Conservation (phyloP, 2,113 vertebrate species). For the Poecilia latipinna region DNA sequence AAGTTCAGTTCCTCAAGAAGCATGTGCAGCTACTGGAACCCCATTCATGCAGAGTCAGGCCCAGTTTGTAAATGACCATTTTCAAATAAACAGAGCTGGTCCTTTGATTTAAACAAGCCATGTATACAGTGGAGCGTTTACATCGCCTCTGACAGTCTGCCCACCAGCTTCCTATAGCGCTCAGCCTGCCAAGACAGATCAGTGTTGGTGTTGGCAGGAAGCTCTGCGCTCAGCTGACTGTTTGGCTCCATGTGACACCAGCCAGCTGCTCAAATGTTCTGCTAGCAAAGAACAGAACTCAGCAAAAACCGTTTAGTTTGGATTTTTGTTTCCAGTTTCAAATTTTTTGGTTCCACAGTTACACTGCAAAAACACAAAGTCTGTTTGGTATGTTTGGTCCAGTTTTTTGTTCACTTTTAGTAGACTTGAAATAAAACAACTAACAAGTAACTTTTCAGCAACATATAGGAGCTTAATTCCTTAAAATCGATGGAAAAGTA, state of each 20-base stretch:
- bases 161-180: slow-evolving; percentile 34
- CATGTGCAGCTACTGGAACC: not conserved
- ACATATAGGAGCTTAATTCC: too few relatives aligned
- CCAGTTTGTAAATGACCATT: slow-evolving; percentile 12
- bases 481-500: too few relatives aligned
- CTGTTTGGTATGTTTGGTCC: too few relatives aligned
- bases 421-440: too few relatives aligned
- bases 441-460: too few relatives aligned
- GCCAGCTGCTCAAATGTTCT: not conserved
- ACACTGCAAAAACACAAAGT: too few relatives aligned
- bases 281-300: too few relatives aligned
- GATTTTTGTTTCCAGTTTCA: too few relatives aligned
- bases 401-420: too few relatives aligned
- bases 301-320: too few relatives aligned
- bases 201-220: slow-evolving; percentile 14
- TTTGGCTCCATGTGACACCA: slow-evolving; percentile 9
- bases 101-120: not conserved
- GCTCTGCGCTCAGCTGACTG: slow-evolving; percentile 2
- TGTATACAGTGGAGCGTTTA: slow-evolving; percentile 1
- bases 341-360: too few relatives aligned
- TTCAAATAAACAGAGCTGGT: slow-evolving; percentile 30
- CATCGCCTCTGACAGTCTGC: slow-evolving; percentile 13
- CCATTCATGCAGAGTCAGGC: not conserved
- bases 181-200: not conserved
- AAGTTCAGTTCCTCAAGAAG: not conserved